Conservation (phyloP, 2,888 invertebrate genomes). For the Eupeodes latifasciatus region DNA sequence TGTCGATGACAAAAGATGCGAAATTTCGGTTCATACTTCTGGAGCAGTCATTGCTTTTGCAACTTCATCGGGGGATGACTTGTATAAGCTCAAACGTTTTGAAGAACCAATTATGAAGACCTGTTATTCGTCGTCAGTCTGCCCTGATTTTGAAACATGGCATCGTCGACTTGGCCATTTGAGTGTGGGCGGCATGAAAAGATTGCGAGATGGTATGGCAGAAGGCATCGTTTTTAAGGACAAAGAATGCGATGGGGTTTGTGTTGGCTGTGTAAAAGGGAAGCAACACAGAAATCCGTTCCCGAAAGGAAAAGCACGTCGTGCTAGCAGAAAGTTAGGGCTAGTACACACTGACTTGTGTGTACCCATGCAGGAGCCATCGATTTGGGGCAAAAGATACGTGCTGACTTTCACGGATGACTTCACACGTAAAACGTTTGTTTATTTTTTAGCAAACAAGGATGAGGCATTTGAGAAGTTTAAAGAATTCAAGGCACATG, state of each 20-base stretch:
- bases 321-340: no score
- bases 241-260: not conserved
- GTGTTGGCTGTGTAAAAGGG: no score
- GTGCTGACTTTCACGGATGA: constrained; percentile 31
- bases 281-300: no score
- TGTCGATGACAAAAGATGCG: constrained; percentile 9
- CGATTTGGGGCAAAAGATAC: constrained; percentile 26
- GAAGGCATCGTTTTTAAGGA: constrained; percentile 17
- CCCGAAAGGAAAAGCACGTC: not conserved
- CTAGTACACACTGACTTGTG: not conserved
- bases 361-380: constrained; percentile 6
- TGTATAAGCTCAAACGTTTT: constrained; percentile 6
- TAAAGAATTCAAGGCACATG: not conserved
- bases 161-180: not conserved
- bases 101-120: not conserved
- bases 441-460: constrained; percentile 3
- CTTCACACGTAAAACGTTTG: constrained; percentile 27
- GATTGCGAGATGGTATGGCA: constrained; percentile 18
- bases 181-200: constrained; percentile 15
- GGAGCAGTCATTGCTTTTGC: constrained; percentile 5
- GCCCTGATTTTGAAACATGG: not conserved
- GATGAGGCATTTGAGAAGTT: not conserved
- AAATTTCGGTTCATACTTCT: constrained; percentile 1
- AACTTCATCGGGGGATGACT: constrained; percentile 27
- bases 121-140: not conserved